These are phyloP conservation scores for cat (Felis catus) DNA, from an alignment of 2,113 vertebrate genomes.

Conservation along the genomic window DNA sequence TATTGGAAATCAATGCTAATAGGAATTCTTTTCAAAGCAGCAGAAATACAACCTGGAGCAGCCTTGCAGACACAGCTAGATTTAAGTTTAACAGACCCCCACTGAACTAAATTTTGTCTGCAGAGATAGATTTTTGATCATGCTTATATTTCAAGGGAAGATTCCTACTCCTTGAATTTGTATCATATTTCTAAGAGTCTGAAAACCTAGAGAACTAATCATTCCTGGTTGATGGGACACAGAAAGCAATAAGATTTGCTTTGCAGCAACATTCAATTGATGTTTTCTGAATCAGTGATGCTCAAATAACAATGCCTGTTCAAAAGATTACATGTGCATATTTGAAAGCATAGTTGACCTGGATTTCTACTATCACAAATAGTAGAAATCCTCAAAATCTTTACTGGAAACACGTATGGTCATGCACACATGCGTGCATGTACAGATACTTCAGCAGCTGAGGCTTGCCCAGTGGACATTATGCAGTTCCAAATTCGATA, in stretches of 20 bases:
- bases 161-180: constrained; percentile 36
- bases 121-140: constrained; percentile 39
- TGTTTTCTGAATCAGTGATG: constrained; percentile 66
- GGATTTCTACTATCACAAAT: background rate
- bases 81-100: background rate
- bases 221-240: constrained; percentile 32
- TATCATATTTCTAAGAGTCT: constrained; percentile 37
- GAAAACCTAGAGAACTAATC: constrained; percentile 8
- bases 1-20: constrained; percentile 59
- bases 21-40: constrained; percentile 46
- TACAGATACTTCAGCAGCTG: background rate
- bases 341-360: constrained; percentile 55
- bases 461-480: background rate
- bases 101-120: constrained; percentile 47
- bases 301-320: constrained; percentile 58
- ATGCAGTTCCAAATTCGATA: background rate
- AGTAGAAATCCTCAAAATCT: background rate
- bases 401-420: background rate
- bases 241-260: constrained; percentile 37
- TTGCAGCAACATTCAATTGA: background rate
- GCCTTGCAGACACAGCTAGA: background rate
- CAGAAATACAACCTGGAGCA: constrained; percentile 6
- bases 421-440: rapidly evolving
- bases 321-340: constrained; percentile 21
- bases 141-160: constrained; percentile 49